Percentiles rank a stretch among this genome's conserved stretches.
Evolutionary conservation across 2,888 invertebrate species (phyloP).

Genomic region (Limnephilus auricula): DNA sequence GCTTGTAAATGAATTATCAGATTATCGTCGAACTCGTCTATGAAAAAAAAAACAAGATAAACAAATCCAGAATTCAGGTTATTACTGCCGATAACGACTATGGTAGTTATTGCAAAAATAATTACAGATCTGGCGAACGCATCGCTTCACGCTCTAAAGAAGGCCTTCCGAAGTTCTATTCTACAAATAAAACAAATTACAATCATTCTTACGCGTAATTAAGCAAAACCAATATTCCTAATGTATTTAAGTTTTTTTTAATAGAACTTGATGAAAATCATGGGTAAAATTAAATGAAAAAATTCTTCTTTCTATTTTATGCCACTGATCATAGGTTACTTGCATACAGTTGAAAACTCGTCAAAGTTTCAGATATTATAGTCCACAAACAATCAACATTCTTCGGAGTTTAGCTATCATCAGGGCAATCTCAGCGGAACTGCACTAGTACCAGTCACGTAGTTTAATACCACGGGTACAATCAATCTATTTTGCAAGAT

Average conservation of each 20-base stretch:
- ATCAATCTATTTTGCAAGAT: background rate
- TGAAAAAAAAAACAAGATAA: background rate
- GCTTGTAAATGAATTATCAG: background rate
- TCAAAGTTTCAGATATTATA: background rate
- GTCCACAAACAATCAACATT: too few species aligned
- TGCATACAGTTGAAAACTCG: background rate
- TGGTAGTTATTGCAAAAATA: background rate
- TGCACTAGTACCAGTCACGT: background rate
- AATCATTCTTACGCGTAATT: background rate
- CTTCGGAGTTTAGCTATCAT: background rate
- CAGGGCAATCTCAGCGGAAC: background rate
- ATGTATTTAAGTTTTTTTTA: background rate
- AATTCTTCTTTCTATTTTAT: background rate
- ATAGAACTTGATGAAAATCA: background rate
- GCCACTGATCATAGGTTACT: background rate
- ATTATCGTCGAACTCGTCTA: background rate
- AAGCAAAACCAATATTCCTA: background rate
- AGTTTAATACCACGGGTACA: background rate
- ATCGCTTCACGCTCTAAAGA: background rate
- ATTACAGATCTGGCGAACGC: background rate
- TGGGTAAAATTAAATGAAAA: background rate
- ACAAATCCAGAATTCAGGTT: background rate
- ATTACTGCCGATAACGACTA: background rate
- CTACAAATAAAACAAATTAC: background rate
- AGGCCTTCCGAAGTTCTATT: background rate